These are phyloP conservation scores for Nematostella vectensis DNA, from an alignment of 92 coral and sea anemone species.

Conservation along the genomic window DNA sequence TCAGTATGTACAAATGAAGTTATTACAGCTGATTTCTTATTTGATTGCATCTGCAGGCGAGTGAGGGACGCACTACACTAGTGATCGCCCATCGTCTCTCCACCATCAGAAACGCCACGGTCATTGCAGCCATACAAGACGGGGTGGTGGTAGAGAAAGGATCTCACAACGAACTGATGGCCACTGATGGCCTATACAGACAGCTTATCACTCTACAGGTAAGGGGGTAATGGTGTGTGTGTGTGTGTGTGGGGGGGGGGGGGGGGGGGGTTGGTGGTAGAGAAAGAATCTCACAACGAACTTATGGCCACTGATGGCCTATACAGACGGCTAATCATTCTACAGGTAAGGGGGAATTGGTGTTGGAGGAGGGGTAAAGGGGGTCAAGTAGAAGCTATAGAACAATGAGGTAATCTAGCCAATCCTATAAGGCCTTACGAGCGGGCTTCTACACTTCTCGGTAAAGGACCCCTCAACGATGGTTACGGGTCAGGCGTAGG, in stretches of 20 bases:
- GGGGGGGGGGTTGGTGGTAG: slow-evolving; percentile 84
- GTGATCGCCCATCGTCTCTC: slow-evolving; percentile 94
- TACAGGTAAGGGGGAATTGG: slow-evolving; percentile 71
- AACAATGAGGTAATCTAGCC: no score
- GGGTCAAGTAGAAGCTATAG: slow-evolving; percentile 78
- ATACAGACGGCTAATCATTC: slow-evolving; percentile 65
- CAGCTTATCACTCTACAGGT: slow-evolving; percentile 84
- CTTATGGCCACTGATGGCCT: slow-evolving; percentile 83
- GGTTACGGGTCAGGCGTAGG: no score
- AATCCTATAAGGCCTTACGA: no score
- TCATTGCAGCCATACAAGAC: slow-evolving; percentile 81
- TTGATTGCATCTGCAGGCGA: no score
- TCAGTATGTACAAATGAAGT: no score
- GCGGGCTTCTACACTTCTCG: no score
- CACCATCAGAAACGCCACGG: slow-evolving; percentile 74
- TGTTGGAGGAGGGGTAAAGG: no score
- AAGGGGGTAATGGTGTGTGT: no score
- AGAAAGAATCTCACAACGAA: slow-evolving; percentile 72
- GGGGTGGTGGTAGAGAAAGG: slow-evolving; percentile 85
- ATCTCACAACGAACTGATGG: slow-evolving; percentile 76
- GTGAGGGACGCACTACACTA: slow-evolving; percentile 90
- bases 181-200: slow-evolving; percentile 74
- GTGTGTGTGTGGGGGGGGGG: no score
- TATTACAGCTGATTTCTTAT: no score
- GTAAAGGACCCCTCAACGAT: no score